Evolutionary conservation across 1,140 invertebrate genomes (phyloP).

Genomic region (Calliphora vicina): DNA sequence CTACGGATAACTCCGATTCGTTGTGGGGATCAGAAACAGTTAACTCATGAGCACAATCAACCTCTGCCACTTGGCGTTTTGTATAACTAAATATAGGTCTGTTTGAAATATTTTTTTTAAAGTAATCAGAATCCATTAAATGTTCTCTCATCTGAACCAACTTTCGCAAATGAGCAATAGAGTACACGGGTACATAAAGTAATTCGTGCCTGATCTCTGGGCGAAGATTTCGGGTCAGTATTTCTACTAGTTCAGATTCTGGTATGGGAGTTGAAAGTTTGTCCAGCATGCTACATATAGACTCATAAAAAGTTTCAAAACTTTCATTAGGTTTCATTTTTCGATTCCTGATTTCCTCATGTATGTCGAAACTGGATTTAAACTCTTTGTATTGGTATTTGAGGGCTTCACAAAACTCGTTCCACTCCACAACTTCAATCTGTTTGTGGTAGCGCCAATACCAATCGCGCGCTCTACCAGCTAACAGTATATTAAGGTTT

Average conservation of each 20-base stretch:
- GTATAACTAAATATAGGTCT: not conserved
- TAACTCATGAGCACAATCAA: not conserved
- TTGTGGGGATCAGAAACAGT: not conserved
- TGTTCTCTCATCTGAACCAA: not conserved
- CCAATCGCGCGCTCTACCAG: too few species aligned
- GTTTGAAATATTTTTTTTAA: not conserved
- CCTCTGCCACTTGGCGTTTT: not conserved
- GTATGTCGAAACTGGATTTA: constrained; percentile 10
- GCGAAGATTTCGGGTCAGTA: too few species aligned
- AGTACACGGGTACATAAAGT: too few species aligned
- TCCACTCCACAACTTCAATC: not conserved
- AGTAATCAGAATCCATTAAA: constrained; percentile 4
- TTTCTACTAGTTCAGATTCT: too few species aligned
- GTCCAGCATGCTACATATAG: not conserved
- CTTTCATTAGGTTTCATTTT: not conserved
- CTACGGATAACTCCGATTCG: not conserved
- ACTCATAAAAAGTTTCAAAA: not conserved
- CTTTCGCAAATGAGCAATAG: too few species aligned
- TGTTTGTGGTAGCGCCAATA: too few species aligned
- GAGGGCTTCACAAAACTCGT: not conserved
- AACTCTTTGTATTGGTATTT: not conserved
- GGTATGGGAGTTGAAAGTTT: not conserved
- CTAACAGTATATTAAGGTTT: not conserved
- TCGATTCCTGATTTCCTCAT: not conserved
- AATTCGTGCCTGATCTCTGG: too few species aligned